phyloP scores from a whole-genome alignment of 2,888 invertebrate species.

The Eutolmus rufibarbis region DNA sequence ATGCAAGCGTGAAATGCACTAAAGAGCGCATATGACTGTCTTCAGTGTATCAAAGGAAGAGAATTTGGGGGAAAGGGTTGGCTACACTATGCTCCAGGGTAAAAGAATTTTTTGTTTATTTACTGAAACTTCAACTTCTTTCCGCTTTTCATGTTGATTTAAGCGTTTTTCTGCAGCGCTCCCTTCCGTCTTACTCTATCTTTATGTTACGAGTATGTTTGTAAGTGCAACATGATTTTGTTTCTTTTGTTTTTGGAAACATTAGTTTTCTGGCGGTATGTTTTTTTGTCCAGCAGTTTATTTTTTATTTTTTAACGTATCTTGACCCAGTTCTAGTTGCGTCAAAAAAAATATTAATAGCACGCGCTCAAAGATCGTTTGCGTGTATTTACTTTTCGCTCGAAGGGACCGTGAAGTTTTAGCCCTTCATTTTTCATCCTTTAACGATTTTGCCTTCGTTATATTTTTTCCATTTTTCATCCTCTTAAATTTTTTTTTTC shows the following conservation, averaged over 20 bases:
- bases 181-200: neutral
- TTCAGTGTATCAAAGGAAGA: neutral
- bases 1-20: neutral
- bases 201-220: neutral
- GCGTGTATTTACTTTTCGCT: neutral
- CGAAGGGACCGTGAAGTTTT: neutral
- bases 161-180: neutral
- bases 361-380: neutral
- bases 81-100: neutral
- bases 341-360: neutral
- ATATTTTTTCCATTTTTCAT: no score
- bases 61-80: neutral
- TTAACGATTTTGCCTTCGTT: neutral
- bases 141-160: conserved; percentile 12
- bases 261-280: neutral
- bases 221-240: no score
- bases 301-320: neutral
- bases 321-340: conserved; percentile 12
- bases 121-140: conserved; percentile 6
- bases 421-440: neutral
- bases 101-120: neutral
- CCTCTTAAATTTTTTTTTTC: neutral
- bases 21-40: neutral
- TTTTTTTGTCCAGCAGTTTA: neutral
- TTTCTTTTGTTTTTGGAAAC: neutral